Percentiles rank a stretch among this genome's conserved stretches.
Conservation (phyloP, 2,113 vertebrate species). For the Morone saxatilis region DNA sequence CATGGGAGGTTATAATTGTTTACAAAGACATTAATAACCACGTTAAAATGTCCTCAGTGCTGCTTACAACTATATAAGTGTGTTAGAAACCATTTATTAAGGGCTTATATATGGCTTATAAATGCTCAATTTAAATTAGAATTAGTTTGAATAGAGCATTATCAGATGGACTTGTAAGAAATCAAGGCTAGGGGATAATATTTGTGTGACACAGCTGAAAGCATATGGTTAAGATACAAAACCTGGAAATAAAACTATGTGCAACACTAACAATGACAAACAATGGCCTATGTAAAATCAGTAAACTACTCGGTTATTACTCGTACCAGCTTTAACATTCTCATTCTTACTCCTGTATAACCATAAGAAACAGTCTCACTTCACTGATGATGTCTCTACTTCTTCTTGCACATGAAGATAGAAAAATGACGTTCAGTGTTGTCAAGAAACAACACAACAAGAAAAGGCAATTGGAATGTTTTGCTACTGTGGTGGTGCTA, state of each 20-base stretch:
- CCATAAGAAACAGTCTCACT: not conserved
- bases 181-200: not conserved
- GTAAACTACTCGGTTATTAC: not conserved
- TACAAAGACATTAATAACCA: not conserved
- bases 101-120: not conserved
- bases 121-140: not conserved
- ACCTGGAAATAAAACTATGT: not conserved
- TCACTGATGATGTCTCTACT: not conserved
- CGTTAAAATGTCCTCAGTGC: not conserved
- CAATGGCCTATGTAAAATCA: not conserved
- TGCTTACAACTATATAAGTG: not conserved
- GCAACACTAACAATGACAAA: conserved; percentile 2
- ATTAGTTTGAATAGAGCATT: not conserved
- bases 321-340: conserved; percentile 19
- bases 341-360: not conserved
- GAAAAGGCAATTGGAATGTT: conserved; percentile 13
- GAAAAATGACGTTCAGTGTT: conserved; percentile 9
- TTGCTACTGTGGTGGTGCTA: not conserved
- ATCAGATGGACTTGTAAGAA: not conserved
- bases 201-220: not conserved
- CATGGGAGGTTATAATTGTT: not conserved
- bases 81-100: conserved; percentile 1
- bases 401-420: conserved; percentile 8
- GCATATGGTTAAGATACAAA: not conserved
- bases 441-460: conserved; percentile 14